Base-by-base conservation (phyloP, 2,888 invertebrate species). In the Polydesmus complanatus region DNA sequence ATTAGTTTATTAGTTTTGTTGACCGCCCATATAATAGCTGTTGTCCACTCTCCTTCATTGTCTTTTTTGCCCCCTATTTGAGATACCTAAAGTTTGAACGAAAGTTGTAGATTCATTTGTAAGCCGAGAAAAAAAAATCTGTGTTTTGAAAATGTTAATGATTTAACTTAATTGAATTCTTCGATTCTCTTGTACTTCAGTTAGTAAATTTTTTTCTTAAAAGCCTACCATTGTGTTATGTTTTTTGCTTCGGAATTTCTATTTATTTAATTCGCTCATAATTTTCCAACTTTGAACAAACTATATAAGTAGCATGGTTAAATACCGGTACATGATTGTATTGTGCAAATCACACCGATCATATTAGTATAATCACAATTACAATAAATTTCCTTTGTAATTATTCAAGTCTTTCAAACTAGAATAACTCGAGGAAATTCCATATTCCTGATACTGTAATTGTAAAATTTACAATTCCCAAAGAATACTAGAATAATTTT, bases 151-250 rank as follows among this genome's bases (percentile, higher is more conserved):
- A 37, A 37, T 37, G 37, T 37, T 37, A 37, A 5, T 37, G 37
- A 37, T 37, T 56, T 57, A 57, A 57, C 57, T 57, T 57, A 57
- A 49, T 49, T 27, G 47, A 18, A 57, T 18, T 11, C 25, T n/a
- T 25, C 50, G 57, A 57, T 25, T 37, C 48, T 49, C 57, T 49
- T 57, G 57, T 57, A 57, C 57, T 57, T 57, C 57, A 37, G 57
- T 57, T 57, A 57, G 57, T 57, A 57, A 57, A 57, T 49, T 49
- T 47, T n/a, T 57, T 56, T 57, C 48, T 57, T 57, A 51, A n/a
- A 51, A 23, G 37, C 37, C 37, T 37, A 37, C 37, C 37, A 8
- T 8, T 8, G 14, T 37, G 37, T 37, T 37, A 37, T 37, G 37
- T 14, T 37, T n/a, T 37, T 14, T 8, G 37, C 37, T 37, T 37